These are phyloP conservation scores for Terebella lapidaria DNA, from an alignment of 2,888 invertebrate genomes.

Conservation along the genomic window DNA sequence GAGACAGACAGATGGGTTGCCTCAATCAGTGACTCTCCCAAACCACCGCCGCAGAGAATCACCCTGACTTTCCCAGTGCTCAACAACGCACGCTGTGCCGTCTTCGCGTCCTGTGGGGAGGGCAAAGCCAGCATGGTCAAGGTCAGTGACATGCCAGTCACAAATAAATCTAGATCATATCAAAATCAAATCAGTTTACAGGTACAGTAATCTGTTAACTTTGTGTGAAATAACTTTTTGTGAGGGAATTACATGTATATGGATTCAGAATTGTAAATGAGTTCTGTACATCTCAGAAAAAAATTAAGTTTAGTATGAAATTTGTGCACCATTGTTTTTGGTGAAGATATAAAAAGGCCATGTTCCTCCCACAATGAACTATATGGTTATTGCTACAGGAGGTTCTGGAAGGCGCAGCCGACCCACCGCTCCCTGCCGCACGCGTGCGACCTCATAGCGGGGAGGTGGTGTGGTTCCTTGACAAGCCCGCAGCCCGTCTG, in stretches of 20 bases:
- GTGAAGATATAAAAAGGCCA: too few relatives aligned
- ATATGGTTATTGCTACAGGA: constrained; percentile 68
- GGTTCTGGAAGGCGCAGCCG: constrained; percentile 70
- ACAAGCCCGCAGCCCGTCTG: constrained; percentile 49
- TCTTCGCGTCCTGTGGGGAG: constrained; percentile 79
- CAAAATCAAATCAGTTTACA: too few relatives aligned
- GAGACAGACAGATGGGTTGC: constrained; percentile 65
- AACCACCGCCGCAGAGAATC: constrained; percentile 84
- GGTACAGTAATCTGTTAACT: too few relatives aligned
- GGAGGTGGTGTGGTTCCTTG: constrained; percentile 62
- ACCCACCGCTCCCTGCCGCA: constrained; percentile 66
- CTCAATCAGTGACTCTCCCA: constrained; percentile 86
- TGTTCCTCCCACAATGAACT: too few relatives aligned
- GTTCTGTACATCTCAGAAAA: too few relatives aligned
- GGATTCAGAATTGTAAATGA: too few relatives aligned
- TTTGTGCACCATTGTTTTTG: too few relatives aligned
- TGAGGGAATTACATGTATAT: too few relatives aligned
- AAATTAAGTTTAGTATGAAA: too few relatives aligned
- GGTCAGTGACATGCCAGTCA: too few relatives aligned
- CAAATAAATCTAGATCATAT: neutral
- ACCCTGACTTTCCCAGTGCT: constrained; percentile 88
- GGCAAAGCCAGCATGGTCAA: constrained; percentile 68
- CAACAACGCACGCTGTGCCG: constrained; percentile 75
- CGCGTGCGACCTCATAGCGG: constrained; percentile 69
- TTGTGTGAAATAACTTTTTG: too few relatives aligned